Conservation (phyloP, 2,797 vertebrate species). For the Glyptemys insculpta region DNA sequence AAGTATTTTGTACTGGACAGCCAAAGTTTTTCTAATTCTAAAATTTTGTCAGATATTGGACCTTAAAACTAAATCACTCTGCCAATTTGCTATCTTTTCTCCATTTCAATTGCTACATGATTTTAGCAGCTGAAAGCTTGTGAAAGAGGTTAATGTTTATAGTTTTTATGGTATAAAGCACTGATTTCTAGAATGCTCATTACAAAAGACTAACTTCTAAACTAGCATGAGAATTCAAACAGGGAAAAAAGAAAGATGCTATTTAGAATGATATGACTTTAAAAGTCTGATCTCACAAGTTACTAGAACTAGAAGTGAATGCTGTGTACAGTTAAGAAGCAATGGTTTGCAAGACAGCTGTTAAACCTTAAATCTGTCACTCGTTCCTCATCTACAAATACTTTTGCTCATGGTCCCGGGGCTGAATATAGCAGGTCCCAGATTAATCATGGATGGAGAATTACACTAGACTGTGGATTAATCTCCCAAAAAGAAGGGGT, state of each 20-base stretch:
- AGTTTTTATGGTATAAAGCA: slow-evolving; percentile 10
- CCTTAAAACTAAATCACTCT: background rate
- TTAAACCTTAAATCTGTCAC: slow-evolving; percentile 34
- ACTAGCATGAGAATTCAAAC: slow-evolving; percentile 33
- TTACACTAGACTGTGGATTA: background rate
- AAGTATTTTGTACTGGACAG: slow-evolving; percentile 31
- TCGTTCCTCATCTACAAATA: background rate
- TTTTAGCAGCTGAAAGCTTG: slow-evolving; percentile 46
- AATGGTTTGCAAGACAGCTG: slow-evolving; percentile 46
- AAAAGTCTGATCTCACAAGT: slow-evolving; percentile 52
- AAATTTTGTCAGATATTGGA: slow-evolving; percentile 25
- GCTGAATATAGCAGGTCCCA: background rate
- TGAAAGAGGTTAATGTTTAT: slow-evolving; percentile 36
- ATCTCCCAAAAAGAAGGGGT: background rate
- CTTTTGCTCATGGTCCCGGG: background rate
- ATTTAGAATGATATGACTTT: slow-evolving; percentile 52
- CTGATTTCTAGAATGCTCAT: slow-evolving; percentile 20
- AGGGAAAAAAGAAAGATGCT: slow-evolving; percentile 47
- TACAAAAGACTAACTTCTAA: slow-evolving; percentile 58
- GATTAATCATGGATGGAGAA: background rate
- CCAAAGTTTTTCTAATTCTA: slow-evolving; percentile 10
- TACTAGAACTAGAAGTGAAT: slow-evolving; percentile 22
- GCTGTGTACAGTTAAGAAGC: slow-evolving; percentile 65
- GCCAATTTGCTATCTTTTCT: slow-evolving; percentile 50
- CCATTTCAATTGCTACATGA: slow-evolving; percentile 28